Percentiles rank a stretch among this genome's conserved stretches.
Evolutionary conservation across 2,113 vertebrate species (phyloP).

Genomic region (Eublepharis macularius): DNA sequence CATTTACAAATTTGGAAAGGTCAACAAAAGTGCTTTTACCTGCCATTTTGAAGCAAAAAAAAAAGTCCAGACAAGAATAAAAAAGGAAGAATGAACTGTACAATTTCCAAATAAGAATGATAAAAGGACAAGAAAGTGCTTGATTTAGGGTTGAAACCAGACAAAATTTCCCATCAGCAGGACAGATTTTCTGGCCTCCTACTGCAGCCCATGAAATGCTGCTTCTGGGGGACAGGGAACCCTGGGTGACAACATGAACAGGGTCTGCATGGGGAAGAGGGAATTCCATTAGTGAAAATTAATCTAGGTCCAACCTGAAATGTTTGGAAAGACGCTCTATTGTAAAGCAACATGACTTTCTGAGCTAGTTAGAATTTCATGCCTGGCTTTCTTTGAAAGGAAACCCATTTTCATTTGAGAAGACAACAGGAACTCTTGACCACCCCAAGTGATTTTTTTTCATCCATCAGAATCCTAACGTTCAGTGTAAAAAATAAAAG

Average conservation of each 20-base stretch:
- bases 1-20: neutral
- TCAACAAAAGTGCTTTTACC: neutral
- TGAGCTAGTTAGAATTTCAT: slow-evolving; percentile 32
- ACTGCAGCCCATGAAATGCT: no score
- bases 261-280: no score
- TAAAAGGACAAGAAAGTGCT: neutral
- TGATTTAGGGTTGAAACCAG: no score
- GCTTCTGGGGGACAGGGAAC: no score
- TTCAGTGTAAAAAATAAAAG: slow-evolving; percentile 12
- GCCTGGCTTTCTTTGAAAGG: slow-evolving; percentile 35
- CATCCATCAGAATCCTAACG: slow-evolving; percentile 21
- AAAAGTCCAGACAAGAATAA: neutral
- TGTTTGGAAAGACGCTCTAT: neutral
- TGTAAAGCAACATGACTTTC: neutral
- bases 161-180: no score
- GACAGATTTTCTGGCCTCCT: no score
- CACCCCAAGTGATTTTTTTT: slow-evolving; percentile 25
- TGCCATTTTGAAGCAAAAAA: neutral
- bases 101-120: neutral
- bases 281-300: no score
- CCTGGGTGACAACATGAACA: no score
- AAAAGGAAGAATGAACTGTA: neutral
- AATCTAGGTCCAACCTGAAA: no score
- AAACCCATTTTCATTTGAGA: slow-evolving; percentile 33
- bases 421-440: slow-evolving; percentile 33